Evolutionary conservation across 2,113 vertebrate genomes (phyloP), one percentile per base, ranked within the genome.

Genomic region (Myodes glareolus): DNA sequence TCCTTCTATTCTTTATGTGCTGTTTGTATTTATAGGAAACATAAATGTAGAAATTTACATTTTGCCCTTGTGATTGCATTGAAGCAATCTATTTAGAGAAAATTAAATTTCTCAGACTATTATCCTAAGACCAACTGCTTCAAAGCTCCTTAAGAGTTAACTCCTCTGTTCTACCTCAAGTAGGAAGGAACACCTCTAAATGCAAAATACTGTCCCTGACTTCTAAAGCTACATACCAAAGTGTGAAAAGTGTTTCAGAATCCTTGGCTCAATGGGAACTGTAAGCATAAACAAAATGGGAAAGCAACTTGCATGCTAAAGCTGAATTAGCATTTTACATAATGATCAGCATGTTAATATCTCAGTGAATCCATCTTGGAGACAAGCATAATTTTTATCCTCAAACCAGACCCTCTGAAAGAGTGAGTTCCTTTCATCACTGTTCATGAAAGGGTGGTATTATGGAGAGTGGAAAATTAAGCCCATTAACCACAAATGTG

Each of bases 391-490:
- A 94, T 77, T 77, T 63, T 39, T 13, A 58, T 33, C n/a, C 84
- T 95, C 70, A 90, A 55, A 96, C 42, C 90, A 42, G n/a, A n/a
- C 70, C 31, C 21, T 92, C 45, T 67, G 67, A 68, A 33, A 55
- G 77, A 95, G 25, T 90, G 6, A 50, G 17, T 45, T 88, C 9
- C 95, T 95, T 72, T 61, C 8, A 63, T 93, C 47, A 45, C 33
- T 92, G 97, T 86, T 86, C 61, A 78, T 81, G 52, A 97, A 90
- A 33, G 61, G 86, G 45, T 73, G 39, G 50, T 31, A 42, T 92
- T 86, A 58, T 17, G 72, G 67, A 96, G 77, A 45, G 84, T 55
- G 42, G 67, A 3, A 95, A 97, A 96, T 91, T 91, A 92, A 90
- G 7, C 17, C 55, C n/a, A 72, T 96, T 72, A 92, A n/a, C 58